These are phyloP conservation scores for Boloria euphrosyne DNA, from an alignment of 2,888 invertebrate genomes.

Conservation along the genomic window DNA sequence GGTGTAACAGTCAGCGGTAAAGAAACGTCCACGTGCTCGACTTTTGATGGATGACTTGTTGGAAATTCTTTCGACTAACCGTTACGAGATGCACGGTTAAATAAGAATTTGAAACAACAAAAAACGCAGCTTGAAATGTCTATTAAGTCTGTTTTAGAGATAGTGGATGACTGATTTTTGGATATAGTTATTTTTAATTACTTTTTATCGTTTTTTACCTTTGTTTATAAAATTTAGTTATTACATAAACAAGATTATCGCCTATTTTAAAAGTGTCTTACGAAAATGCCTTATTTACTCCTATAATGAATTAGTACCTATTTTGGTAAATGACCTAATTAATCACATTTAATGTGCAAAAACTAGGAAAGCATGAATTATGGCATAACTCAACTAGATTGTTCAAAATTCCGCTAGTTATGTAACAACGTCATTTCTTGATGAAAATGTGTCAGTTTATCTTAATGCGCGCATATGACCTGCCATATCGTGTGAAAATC, in stretches of 20 bases:
- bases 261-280: too few species aligned
- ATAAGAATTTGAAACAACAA: slow-evolving; percentile 16
- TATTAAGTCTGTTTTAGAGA: slow-evolving; percentile 1
- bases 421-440: slow-evolving; percentile 28
- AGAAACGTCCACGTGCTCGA: slow-evolving; percentile 36
- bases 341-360: too few species aligned
- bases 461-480: slow-evolving; percentile 36
- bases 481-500: slow-evolving; percentile 60
- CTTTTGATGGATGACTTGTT: slow-evolving; percentile 40
- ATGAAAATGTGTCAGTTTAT: slow-evolving; percentile 39
- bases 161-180: not conserved
- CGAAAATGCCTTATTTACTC: too few species aligned
- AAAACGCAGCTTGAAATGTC: slow-evolving; percentile 11
- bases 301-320: too few species aligned
- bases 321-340: too few species aligned
- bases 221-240: too few species aligned
- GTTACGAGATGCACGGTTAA: slow-evolving; percentile 9
- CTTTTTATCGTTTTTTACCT: too few species aligned
- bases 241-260: too few species aligned
- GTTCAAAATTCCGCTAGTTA: slow-evolving; percentile 19
- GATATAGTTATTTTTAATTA: not conserved
- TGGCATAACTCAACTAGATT: slow-evolving; percentile 1
- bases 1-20: slow-evolving; percentile 29
- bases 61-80: slow-evolving; percentile 30
- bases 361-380: not conserved